Base-by-base conservation (phyloP, 1,140 invertebrate species). In the Drosophila guanche region DNA sequence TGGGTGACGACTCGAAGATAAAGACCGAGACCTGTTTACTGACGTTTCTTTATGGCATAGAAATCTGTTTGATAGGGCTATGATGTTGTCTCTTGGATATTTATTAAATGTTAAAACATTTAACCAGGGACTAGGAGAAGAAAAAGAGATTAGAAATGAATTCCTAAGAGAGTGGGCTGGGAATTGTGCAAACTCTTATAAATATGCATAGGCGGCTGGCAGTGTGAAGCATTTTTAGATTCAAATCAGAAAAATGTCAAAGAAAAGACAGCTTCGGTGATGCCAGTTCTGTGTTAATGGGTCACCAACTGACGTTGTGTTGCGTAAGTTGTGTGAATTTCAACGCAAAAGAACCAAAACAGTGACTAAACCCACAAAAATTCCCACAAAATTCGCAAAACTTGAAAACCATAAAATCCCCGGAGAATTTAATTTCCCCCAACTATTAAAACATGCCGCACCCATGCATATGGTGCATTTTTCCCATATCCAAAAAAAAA, bases 61-160 rank as follows among this genome's bases (percentile, higher is more conserved):
- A 33, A 10, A 33, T 33, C 7, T 33, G 29, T 33, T 33, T 33
- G 29, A 33, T 10, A 33, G 29, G 29, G 33, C 33, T 10, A 53
- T 54, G 61, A 27, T 22, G 63, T 40, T 67, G 41, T 20, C 42
- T 22, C 29, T 56, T 68, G 66, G 67, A 56, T 68, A 68, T 68
- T 27, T 68, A 68, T 68, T 56, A 25, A 16, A 25, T 10, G 10
- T 56, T 51, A 4, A 37, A 37, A 12, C 10, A 22, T 66, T 67
- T 55, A 55, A 68, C 61, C 27, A 66, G 58, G 46, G 37, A 50
- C 46, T 41, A 45, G 60, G 27, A 40, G n/a, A 10, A 41, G 33
- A 41, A 16, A 22, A 14, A 1, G 4, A 47, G 62, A 68, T 68
- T 68, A 68, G 66, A 68, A 68, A 68, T 68, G 62, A 68, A 68